These are phyloP conservation scores for Philonicus albiceps DNA, from an alignment of 2,888 invertebrate genomes.

Conservation along the genomic window DNA sequence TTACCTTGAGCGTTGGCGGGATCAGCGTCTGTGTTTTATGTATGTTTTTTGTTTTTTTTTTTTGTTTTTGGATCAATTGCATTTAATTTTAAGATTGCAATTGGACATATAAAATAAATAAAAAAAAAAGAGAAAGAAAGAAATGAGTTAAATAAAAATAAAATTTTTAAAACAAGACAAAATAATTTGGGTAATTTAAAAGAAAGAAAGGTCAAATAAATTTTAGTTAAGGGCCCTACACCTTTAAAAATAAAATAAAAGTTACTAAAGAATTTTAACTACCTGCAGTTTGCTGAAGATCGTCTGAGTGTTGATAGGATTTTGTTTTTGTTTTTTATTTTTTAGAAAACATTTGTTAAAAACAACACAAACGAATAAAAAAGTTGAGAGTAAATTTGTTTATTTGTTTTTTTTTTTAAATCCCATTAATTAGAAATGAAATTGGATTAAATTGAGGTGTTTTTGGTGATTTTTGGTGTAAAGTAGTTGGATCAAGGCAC, in stretches of 20 bases:
- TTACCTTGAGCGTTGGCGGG: constrained; percentile 26
- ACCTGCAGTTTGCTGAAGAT: constrained; percentile 31
- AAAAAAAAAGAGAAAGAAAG: background rate
- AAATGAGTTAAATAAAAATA: background rate
- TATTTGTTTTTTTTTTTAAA: background rate
- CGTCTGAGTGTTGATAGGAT: constrained; percentile 18
- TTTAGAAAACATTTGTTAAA: background rate
- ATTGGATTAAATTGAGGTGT: background rate
- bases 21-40: constrained; percentile 20
- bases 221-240: background rate
- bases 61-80: background rate
- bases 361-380: background rate
- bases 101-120: background rate
- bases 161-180: background rate
- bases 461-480: background rate
- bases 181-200: constrained; percentile 5
- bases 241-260: constrained; percentile 15
- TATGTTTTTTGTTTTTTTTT: background rate
- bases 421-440: background rate
- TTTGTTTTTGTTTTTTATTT: background rate
- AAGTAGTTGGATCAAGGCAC: background rate
- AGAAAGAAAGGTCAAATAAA: constrained; percentile 35
- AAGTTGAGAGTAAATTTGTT: no score
- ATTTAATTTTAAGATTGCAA: background rate
- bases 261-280: constrained; percentile 3